Evolutionary conservation across 2,888 invertebrate genomes (phyloP).

Genomic region (Monoplex corrugatus): DNA sequence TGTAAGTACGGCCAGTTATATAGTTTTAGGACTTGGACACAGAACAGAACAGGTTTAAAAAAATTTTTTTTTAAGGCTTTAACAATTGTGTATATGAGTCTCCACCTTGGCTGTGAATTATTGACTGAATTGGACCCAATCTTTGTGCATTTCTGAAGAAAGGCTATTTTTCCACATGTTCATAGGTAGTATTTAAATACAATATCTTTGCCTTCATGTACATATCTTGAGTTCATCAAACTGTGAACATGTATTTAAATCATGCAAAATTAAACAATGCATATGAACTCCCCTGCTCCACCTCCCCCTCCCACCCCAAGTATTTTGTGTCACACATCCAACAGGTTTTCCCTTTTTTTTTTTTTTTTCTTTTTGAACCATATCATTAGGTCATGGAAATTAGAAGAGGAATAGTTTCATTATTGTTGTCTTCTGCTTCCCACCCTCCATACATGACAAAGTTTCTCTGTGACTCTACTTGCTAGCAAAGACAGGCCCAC

Average conservation of each 20-base stretch:
- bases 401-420: neutral
- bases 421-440: neutral
- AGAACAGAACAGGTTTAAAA: too few relatives aligned
- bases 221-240: constrained; percentile 23
- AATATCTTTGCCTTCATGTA: neutral
- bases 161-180: constrained; percentile 14
- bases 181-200: neutral
- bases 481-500: neutral
- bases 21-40: too few relatives aligned
- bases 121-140: neutral
- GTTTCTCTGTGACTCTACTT: neutral
- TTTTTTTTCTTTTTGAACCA: constrained; percentile 3
- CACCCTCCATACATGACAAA: neutral
- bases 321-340: neutral
- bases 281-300: neutral
- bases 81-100: too few relatives aligned
- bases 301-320: too few relatives aligned
- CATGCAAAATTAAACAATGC: constrained; percentile 24
- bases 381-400: constrained; percentile 1
- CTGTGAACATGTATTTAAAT: constrained; percentile 22
- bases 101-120: constrained; percentile 15
- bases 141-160: constrained; percentile 2
- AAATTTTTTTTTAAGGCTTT: too few relatives aligned
- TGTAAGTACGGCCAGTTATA: too few relatives aligned
- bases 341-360: neutral